A percentile compares a stretch with the other conserved stretches of the same genome.
phyloP scores from a whole-genome alignment of 2,888 invertebrate genomes.

The Acanthosepion esculentum region DNA sequence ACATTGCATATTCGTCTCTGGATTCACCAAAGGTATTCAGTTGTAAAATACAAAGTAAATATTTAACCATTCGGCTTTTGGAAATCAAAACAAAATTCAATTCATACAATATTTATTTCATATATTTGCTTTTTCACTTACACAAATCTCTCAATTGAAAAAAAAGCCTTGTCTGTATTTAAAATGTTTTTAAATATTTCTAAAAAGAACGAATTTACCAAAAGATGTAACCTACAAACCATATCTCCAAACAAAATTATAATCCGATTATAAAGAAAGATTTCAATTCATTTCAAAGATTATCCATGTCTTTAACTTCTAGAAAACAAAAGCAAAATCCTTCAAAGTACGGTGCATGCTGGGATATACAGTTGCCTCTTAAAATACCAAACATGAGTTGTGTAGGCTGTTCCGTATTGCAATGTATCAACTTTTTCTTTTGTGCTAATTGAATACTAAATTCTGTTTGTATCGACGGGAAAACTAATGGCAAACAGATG shows the following conservation, averaged over 20 bases:
- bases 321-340: not conserved
- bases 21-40: too few species aligned
- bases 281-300: not conserved
- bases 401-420: not conserved
- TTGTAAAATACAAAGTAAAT: too few species aligned
- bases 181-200: not conserved
- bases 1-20: too few species aligned
- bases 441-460: too few species aligned
- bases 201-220: not conserved
- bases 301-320: not conserved
- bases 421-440: not conserved
- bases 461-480: too few species aligned
- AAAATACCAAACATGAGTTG: not conserved
- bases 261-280: not conserved
- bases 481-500: too few species aligned
- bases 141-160: not conserved
- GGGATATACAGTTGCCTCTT: not conserved
- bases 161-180: not conserved
- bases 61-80: too few species aligned
- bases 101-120: too few species aligned
- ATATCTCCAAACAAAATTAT: not conserved
- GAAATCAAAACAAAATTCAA: too few species aligned
- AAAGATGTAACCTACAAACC: not conserved
- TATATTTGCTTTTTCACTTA: not conserved
- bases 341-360: not conserved